These are phyloP conservation scores for Etia nguti DNA, from an alignment of 2,113 vertebrate genomes.

Conservation along the genomic window DNA sequence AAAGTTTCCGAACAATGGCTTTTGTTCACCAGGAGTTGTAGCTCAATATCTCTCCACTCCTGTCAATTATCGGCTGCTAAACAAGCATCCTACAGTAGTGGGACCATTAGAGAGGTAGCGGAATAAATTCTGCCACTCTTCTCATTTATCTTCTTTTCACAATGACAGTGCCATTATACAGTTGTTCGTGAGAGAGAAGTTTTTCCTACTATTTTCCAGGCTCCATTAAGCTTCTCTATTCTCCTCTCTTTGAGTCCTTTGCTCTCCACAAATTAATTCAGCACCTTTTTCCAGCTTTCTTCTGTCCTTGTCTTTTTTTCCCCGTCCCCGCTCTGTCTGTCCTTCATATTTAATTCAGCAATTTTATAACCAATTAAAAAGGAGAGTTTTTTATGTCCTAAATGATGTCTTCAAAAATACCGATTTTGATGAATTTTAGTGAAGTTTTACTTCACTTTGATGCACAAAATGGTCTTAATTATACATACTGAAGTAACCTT, in stretches of 20 bases:
- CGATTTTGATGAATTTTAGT: neutral
- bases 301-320: neutral
- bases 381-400: neutral
- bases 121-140: neutral
- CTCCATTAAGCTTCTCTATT: neutral
- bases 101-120: neutral
- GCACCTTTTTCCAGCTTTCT: neutral
- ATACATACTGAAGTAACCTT: neutral
- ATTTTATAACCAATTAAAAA: neutral
- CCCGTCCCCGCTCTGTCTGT: neutral
- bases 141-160: neutral
- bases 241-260: neutral
- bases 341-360: neutral
- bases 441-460: neutral
- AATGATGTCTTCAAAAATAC: neutral
- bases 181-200: neutral
- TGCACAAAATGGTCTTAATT: neutral
- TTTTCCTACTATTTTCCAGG: neutral
- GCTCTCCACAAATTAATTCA: neutral
- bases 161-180: neutral
- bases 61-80: neutral
- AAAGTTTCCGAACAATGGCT: conserved; percentile 1
- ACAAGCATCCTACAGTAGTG: neutral
- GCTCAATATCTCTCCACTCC: neutral
- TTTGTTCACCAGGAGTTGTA: neutral